These are phyloP conservation scores for Eupristina koningsbergeri DNA, from an alignment of 1,140 invertebrate species.

Conservation along the genomic window DNA sequence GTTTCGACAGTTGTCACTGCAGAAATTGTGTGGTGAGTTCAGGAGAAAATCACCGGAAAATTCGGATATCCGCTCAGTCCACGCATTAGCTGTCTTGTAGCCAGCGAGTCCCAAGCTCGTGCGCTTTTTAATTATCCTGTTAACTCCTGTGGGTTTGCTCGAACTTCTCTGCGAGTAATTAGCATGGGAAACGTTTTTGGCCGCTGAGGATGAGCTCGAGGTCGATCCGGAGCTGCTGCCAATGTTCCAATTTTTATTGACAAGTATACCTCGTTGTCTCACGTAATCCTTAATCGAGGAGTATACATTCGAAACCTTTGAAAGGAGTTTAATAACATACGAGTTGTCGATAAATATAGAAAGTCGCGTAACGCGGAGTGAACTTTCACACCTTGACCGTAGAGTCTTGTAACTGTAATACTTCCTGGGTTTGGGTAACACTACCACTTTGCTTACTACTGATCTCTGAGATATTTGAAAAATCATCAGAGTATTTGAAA, in stretches of 20 bases:
- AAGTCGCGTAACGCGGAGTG: background rate
- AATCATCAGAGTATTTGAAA: slow-evolving; percentile 7
- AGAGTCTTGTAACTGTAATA: background rate
- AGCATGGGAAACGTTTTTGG: no score
- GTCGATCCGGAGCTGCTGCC: slow-evolving; percentile 5
- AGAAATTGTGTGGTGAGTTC: background rate
- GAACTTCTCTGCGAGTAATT: background rate
- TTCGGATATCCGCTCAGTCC: slow-evolving; percentile 9
- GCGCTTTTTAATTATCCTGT: background rate
- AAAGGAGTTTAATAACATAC: slow-evolving; percentile 18
- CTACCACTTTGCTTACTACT: background rate
- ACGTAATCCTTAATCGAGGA: slow-evolving; percentile 24
- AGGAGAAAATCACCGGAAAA: slow-evolving; percentile 14
- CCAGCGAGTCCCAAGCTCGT: slow-evolving; percentile 18
- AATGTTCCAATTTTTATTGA: slow-evolving; percentile 16
- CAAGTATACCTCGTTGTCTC: background rate
- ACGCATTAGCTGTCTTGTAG: background rate
- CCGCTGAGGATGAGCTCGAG: background rate
- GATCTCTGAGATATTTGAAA: background rate
- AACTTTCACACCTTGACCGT: slow-evolving; percentile 24
- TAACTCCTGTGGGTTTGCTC: background rate
- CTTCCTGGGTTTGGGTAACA: no score
- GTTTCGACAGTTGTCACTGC: background rate
- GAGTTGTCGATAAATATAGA: background rate
- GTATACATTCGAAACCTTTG: background rate